A percentile compares a stretch with the other conserved stretches of the same genome.
These are phyloP conservation scores for Minunthozetes semirufus DNA, from an alignment of 2,888 invertebrate species.

Conservation along the genomic window DNA sequence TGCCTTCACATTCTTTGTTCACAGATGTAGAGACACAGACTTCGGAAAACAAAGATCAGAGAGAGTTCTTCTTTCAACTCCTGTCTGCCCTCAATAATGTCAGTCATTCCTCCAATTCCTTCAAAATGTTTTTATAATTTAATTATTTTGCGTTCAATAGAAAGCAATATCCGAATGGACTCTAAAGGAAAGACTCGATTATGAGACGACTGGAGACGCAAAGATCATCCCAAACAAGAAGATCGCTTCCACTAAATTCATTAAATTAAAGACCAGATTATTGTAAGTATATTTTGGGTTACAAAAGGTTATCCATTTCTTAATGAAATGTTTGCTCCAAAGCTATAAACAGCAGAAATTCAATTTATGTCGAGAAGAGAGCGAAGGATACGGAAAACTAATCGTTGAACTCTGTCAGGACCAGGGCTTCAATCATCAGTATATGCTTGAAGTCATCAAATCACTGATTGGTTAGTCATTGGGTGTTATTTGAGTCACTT, in stretches of 20 bases:
- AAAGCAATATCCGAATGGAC: conserved; percentile 62
- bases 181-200: conserved; percentile 83
- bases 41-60: conserved; percentile 62
- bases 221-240: conserved; percentile 80
- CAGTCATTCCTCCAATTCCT: background rate
- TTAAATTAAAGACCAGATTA: conserved; percentile 93
- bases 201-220: conserved; percentile 84
- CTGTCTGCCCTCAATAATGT: conserved; percentile 45
- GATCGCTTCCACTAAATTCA: conserved; percentile 80
- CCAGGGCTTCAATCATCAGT: conserved; percentile 44
- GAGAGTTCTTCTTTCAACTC: conserved; percentile 56
- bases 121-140: background rate
- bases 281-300: conserved; percentile 65
- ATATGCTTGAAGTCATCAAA: conserved; percentile 77
- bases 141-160: conserved; percentile 40
- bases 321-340: conserved; percentile 47
- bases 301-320: background rate
- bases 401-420: conserved; percentile 87
- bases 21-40: conserved; percentile 66
- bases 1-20: conserved; percentile 33
- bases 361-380: conserved; percentile 96
- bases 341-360: conserved; percentile 99
- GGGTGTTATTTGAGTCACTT: background rate
- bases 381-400: conserved; percentile 96
- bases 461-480: conserved; percentile 71